Conservation (phyloP, 2,797 vertebrate species). For the Danio choprae region DNA sequence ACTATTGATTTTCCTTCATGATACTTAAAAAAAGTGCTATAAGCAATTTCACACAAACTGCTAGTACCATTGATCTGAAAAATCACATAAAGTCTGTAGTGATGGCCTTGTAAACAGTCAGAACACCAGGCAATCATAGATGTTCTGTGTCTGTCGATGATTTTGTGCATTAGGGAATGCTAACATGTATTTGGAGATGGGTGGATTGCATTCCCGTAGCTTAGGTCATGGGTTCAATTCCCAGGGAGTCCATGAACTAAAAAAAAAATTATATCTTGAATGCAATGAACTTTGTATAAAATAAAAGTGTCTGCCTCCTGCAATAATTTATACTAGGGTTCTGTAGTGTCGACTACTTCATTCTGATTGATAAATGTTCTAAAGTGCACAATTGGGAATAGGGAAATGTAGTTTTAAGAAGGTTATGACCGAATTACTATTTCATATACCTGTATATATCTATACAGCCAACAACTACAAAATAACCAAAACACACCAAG, state of each 20-base stretch:
- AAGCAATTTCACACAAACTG: constrained; percentile 3
- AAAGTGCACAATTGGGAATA: too few relatives aligned
- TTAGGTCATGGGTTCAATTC: not conserved
- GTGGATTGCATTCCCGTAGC: not conserved
- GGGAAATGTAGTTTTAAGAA: too few relatives aligned
- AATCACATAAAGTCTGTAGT: not conserved
- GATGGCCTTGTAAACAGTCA: not conserved
- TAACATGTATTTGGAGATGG: not conserved
- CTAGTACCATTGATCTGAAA: not conserved
- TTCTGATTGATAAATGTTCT: too few relatives aligned
- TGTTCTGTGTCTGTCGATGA: not conserved
- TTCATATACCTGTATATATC: too few relatives aligned
- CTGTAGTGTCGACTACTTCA: too few relatives aligned
- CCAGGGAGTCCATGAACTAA: not conserved
- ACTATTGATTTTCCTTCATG: constrained; percentile 1
- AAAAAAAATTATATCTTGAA: too few relatives aligned
- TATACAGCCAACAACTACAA: too few relatives aligned
- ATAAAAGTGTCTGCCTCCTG: too few relatives aligned
- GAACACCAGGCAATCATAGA: not conserved
- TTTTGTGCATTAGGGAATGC: not conserved
- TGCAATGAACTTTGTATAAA: too few relatives aligned
- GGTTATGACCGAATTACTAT: too few relatives aligned
- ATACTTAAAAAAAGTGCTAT: constrained; percentile 58
- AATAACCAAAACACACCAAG: too few relatives aligned
- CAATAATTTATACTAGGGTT: too few relatives aligned